These are phyloP conservation scores for Panurus biarmicus DNA, from an alignment of 2,113 vertebrate species.

Conservation along the genomic window DNA sequence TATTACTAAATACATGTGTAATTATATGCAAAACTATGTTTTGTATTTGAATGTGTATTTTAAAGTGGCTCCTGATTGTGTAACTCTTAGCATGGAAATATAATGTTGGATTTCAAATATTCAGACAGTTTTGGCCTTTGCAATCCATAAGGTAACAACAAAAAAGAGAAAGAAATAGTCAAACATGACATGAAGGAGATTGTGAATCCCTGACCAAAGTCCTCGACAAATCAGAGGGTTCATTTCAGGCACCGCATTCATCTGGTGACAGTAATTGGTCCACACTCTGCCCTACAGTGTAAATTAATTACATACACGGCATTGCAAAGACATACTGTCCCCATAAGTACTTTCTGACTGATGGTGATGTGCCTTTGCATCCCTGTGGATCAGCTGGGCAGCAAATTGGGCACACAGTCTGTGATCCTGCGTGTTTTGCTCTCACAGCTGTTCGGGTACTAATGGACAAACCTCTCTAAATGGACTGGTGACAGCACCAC, in stretches of 20 bases:
- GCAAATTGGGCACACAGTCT: neutral
- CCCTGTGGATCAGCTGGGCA: neutral
- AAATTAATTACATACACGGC: neutral
- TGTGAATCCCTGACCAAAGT: neutral
- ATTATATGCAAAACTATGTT: neutral
- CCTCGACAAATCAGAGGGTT: fast-evolving
- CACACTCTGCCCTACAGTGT: neutral
- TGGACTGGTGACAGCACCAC: neutral
- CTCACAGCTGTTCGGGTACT: neutral
- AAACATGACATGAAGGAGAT: fast-evolving
- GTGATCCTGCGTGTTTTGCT: neutral
- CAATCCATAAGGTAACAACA: neutral
- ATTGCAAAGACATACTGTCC: neutral
- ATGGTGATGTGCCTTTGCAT: neutral
- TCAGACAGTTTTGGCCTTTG: neutral
- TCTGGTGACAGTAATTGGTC: neutral
- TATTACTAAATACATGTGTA: neutral
- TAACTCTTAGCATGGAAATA: neutral
- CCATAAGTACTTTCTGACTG: neutral
- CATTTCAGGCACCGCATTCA: neutral
- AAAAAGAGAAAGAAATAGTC: neutral
- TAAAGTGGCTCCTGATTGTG: neutral
- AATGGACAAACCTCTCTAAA: neutral
- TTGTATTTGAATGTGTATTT: neutral
- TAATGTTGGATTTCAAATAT: neutral